phyloP scores from a whole-genome alignment of 2,797 vertebrate species.

The Rhynchotus rufescens region DNA sequence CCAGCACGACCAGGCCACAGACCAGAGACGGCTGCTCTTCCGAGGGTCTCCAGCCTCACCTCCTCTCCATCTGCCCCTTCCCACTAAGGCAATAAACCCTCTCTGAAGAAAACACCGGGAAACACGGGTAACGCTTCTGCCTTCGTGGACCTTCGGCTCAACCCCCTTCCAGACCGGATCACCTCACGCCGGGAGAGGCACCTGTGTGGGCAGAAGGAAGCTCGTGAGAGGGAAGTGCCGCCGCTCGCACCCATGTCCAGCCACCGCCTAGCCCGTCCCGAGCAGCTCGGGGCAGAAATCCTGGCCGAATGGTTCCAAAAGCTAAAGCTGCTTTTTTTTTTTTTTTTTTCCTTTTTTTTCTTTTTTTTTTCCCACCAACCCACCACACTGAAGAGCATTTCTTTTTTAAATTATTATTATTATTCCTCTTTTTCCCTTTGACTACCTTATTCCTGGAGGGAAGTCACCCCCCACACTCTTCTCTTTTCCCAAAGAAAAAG shows the following conservation, averaged over 20 bases:
- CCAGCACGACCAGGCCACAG: not conserved
- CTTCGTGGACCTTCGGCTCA: not conserved
- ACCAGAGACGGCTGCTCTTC: not conserved
- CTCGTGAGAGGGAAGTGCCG: too few species aligned
- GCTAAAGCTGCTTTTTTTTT: not conserved
- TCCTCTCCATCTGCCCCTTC: not conserved
- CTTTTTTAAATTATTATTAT: too few species aligned
- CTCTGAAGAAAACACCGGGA: not conserved
- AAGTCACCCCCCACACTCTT: rapidly evolving
- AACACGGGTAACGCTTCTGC: not conserved
- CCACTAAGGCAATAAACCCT: conserved; percentile 63
- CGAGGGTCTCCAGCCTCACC: not conserved
- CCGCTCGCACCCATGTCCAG: rapidly evolving
- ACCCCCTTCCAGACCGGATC: rapidly evolving
- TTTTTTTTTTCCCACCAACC: too few species aligned
- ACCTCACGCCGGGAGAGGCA: rapidly evolving
- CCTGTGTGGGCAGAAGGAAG: not conserved
- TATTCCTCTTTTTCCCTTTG: not conserved
- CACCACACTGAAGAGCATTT: too few species aligned
- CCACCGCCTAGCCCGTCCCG: rapidly evolving
- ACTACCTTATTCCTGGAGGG: not conserved
- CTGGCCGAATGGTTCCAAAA: not conserved
- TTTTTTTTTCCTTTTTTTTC: too few species aligned
- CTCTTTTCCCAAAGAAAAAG: not conserved
- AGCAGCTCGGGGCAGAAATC: not conserved